Evolutionary conservation across 1,140 invertebrate genomes (phyloP), one percentile per base, ranked within the genome.

Genomic region (Aporrectodea caliginosa): DNA sequence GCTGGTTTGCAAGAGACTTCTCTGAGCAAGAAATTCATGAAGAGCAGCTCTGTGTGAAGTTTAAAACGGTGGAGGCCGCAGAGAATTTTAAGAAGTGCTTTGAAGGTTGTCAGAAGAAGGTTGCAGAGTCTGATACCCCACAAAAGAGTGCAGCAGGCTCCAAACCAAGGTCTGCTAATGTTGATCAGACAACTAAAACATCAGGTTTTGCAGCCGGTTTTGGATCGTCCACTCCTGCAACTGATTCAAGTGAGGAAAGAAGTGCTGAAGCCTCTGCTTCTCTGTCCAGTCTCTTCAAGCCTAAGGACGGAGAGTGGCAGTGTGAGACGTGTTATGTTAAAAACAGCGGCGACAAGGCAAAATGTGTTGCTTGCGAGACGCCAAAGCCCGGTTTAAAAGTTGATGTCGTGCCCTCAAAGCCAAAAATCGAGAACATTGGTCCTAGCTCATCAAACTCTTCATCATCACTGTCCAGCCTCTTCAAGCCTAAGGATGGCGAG

Each of bases 41-140:
- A 31, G 92, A 94, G 82, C 90, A 92, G 32, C 94, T 97, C 83
- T 93, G 93, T 27, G 87, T 95, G 58, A 90, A 93, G 76, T 97
- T 97, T 84, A 95, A 95, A 85, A 93, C 89, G 43, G 84, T 91
- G 2, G 93, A 94, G 72, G 90, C 93, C 75, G 93, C 93, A 32
- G 69, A 78, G 0, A 80, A 83, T 2, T 82, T 84, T 78, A 78
- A 83, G 78, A 80, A 82, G 75, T 83, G 85, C 70, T 80, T 78
- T 69, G 90, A 78, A 22, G n/a, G 69, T 1, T 80, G 79, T 58
- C 68, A 72, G 58, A 68, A 77, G 30, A 30, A 69, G 32, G 1
- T 34, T n/a, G 2, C 68, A 76, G 35, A 72, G 27, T 68, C 27
- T 68, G 27, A 27, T 27, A 68, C 27, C 14, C 58, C 27, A 68